These are phyloP conservation scores for Myrmophylax atrothorax DNA, from an alignment of 2,113 vertebrate genomes.

Conservation along the genomic window DNA sequence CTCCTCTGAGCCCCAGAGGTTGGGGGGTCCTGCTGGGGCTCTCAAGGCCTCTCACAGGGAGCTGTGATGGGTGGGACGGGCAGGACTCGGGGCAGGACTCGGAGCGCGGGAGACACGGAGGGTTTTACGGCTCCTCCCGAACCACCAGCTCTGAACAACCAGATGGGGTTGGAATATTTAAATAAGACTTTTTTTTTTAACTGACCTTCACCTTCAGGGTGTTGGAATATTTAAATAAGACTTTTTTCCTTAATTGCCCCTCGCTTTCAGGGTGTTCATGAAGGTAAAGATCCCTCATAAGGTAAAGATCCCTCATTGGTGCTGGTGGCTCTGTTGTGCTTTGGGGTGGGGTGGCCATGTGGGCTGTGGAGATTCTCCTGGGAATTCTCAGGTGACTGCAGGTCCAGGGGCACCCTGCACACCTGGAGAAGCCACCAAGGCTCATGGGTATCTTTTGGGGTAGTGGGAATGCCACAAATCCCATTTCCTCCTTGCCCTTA, in stretches of 20 bases:
- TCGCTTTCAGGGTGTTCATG: neutral
- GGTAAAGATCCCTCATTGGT: neutral
- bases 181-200: neutral
- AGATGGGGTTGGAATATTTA: neutral
- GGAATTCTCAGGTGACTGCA: neutral
- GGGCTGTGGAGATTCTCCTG: neutral
- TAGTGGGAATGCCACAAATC: neutral
- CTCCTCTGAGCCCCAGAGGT: neutral
- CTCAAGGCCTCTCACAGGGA: neutral
- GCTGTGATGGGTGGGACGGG: rapidly evolving
- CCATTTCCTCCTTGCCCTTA: neutral
- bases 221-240: neutral
- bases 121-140: neutral
- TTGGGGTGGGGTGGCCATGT: neutral
- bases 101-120: rapidly evolving
- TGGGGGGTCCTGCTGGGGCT: neutral
- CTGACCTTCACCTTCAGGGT: neutral
- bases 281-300: neutral
- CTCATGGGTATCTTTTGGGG: rapidly evolving
- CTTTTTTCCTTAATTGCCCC: neutral
- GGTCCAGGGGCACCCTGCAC: neutral
- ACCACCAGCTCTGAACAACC: rapidly evolving
- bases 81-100: rapidly evolving
- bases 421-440: neutral
- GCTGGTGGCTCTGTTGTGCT: rapidly evolving